Evolutionary conservation across 2,888 invertebrate genomes (phyloP).

Genomic region (Nezara viridula): DNA sequence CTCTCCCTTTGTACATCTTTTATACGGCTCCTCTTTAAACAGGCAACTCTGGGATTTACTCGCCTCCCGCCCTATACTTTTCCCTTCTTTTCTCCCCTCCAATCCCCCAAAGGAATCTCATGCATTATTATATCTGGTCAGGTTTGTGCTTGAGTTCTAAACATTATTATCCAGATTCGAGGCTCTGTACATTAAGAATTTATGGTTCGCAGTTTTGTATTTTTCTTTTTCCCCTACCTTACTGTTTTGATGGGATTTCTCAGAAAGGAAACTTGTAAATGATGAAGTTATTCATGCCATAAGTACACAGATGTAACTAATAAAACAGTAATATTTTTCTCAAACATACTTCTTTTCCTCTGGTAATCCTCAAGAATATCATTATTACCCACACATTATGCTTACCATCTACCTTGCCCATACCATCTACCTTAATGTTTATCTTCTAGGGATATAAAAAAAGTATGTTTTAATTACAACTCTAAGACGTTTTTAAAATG

Average conservation of each 20-base stretch:
- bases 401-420: too few relatives aligned
- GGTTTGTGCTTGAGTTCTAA: slow-evolving; percentile 27
- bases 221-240: neutral
- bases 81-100: neutral
- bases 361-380: too few relatives aligned
- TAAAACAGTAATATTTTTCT: neutral
- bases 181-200: neutral
- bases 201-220: neutral
- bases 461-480: too few relatives aligned
- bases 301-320: too few relatives aligned
- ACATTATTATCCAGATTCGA: slow-evolving; percentile 37
- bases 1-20: slow-evolving; percentile 48
- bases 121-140: slow-evolving; percentile 38
- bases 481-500: too few relatives aligned
- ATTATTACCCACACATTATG: too few relatives aligned
- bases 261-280: neutral
- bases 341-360: too few relatives aligned
- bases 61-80: slow-evolving; percentile 43
- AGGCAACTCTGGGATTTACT: neutral
- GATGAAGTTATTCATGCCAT: neutral
- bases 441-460: too few relatives aligned
- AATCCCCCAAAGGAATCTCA: slow-evolving; percentile 21
- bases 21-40: slow-evolving; percentile 41
- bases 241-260: neutral
- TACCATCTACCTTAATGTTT: too few relatives aligned